Evolutionary conservation across 2,113 vertebrate species (phyloP).

Genomic region (Eulemur rufifrons): DNA sequence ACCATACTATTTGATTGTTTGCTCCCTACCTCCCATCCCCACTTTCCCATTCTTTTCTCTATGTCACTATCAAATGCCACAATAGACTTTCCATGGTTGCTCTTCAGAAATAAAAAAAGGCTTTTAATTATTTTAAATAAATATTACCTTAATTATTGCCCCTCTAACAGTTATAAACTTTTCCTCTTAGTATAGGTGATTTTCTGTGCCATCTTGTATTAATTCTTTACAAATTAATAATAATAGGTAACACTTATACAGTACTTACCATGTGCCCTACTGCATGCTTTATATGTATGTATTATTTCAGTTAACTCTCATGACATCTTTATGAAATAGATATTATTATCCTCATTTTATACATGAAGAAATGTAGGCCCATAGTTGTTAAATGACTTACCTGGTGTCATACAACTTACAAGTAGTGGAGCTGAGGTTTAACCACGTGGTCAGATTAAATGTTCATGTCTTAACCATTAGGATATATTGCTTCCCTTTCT

Average conservation of each 20-base stretch:
- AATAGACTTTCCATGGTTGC: not conserved
- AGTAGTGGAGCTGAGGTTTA: not conserved
- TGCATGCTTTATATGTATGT: not conserved
- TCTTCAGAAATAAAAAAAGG: conserved; percentile 42
- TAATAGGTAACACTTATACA: not conserved
- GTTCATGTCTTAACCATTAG: not conserved
- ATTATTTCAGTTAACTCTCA: not conserved
- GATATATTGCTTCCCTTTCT: not conserved
- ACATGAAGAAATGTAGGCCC: not conserved
- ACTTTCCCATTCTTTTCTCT: conserved; percentile 9
- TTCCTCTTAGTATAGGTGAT: conserved; percentile 20
- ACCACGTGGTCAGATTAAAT: not conserved
- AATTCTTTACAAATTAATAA: conserved; percentile 12
- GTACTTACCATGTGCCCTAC: not conserved
- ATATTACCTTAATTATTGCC: not conserved
- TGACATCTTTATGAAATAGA: not conserved
- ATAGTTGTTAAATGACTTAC: not conserved
- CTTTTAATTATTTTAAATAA: not conserved
- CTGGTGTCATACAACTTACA: not conserved
- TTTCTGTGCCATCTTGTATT: not conserved
- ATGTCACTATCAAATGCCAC: not conserved
- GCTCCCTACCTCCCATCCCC: not conserved
- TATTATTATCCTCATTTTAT: not conserved
- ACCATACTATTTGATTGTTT: conserved; percentile 64
- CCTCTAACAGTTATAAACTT: not conserved